Base-by-base conservation (phyloP, 2,113 vertebrate genomes). In the Anarhynchus alexandrinus region DNA sequence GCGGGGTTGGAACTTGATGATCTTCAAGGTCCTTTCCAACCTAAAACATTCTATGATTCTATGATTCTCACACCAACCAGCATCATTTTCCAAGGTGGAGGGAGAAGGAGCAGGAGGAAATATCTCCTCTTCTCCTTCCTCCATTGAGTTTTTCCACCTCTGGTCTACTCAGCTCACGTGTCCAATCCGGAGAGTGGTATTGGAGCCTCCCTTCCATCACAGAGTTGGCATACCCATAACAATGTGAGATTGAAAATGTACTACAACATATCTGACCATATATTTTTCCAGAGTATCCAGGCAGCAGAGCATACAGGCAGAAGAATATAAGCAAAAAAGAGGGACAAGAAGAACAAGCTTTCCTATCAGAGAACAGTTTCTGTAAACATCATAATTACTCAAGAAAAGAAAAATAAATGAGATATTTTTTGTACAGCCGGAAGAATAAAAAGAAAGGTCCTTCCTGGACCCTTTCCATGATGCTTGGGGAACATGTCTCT, bases 191-290 rank as follows among this genome's bases (percentile, higher is more conserved):
- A 65, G 34, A 26, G 38, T 83, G 36, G 12, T 36, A 22, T 7
- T 52, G 27, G 58, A 73, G 45, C 30, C 5, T 86, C 18, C 11
- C 4, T 61, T 59, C 40, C 38, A 49, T 15, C 38, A 58, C 10
- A 29, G 26, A 8, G 26, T 6, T 64, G 54, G 27, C 15, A 84
- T 32, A 76, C 18, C 15, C 26, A 2, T 29, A 12, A 22, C 0
- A 2, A 34, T 15, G 2, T 15, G 5, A 40, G 21, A 32, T 5
- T 62, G 5, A 34, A 89, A 40, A 2, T 34, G 0, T 49, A 15
- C 19, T 22, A 6, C 0, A 2, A 47, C 29, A 52, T 11, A 40
- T 16, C 30, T 62, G 40, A 61, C 30, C 1, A 0, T 58, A 7
- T 34, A 21, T 36, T 38, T 58, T 22, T 12, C 52, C 6, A 51